Base-by-base conservation (phyloP, 2,888 invertebrate species). In the Drosophila atroscutellata region DNA sequence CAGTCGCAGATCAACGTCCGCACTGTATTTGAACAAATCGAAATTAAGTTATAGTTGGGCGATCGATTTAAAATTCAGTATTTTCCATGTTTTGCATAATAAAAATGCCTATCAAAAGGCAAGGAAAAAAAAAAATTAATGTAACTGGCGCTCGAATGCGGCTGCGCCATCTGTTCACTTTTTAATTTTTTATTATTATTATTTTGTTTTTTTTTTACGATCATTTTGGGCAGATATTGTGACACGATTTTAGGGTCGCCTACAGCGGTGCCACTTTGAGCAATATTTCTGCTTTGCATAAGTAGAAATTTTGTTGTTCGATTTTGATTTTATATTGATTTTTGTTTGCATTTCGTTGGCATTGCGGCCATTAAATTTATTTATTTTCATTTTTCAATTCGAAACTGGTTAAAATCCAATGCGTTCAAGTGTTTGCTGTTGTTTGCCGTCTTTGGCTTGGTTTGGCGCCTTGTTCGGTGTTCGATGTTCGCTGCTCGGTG, bases 1-100 rank as follows among this genome's bases (percentile, higher is more conserved):
- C 24, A 42, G 55, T 54, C 57, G 57, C 42, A 85, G 83, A 82
- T 85, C 83, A 82, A 82, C 60, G 85, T 77, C 82, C 86, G 77
- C 72, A 76, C 76, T 75, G 58, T 59, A 68, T 77, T 65, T 63
- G 70, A 72, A 61, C 72, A 68, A 76, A 81, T 74, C 75, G 51
- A 72, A 72, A 80, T 70, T 69, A 80, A 80, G 73, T 72, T 80
- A 83, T 84, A 81, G 77, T 83, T 83, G 78, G 59, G 56, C 75
- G 71, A 72, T 75, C 68, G 64, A 77, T 75, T 83, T 73, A 61
- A 86, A 86, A 88, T 84, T 88, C 89, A 88, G 88, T 87, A 72
- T 82, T 89, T 88, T 87, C 87, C 89, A 87, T 80, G 84, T 83
- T 89, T 89, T 89, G 89, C 87, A 89, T 89, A 89, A 89, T 89